These are phyloP conservation scores for Cynaeus angustus DNA, from an alignment of 2,888 invertebrate genomes.

Conservation along the genomic window DNA sequence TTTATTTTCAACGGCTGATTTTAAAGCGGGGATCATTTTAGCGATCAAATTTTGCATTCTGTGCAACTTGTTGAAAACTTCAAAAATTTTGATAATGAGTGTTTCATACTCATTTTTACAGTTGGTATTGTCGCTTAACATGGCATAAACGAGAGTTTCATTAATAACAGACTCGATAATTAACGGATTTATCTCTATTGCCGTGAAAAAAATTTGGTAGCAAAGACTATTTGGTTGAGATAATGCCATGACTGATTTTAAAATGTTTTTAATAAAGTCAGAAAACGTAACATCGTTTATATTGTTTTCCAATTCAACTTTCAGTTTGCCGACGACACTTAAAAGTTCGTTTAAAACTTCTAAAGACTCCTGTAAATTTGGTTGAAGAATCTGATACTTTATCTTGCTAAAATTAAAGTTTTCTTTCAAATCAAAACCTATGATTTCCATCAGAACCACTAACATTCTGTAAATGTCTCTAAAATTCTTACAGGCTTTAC, in stretches of 20 bases:
- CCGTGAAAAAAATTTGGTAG: slow-evolving; percentile 62
- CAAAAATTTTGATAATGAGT: slow-evolving; percentile 63
- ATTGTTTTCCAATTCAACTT: slow-evolving; percentile 54
- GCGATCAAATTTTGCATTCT: slow-evolving; percentile 66
- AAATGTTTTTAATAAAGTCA: slow-evolving; percentile 62
- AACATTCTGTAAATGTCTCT: slow-evolving; percentile 60
- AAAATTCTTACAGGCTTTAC: slow-evolving; percentile 56
- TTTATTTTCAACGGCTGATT: slow-evolving; percentile 51
- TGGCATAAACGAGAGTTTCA: slow-evolving; percentile 61
- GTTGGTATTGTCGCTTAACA: slow-evolving; percentile 58
- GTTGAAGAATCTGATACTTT: slow-evolving; percentile 38
- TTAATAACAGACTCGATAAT: slow-evolving; percentile 62
- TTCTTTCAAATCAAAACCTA: slow-evolving; percentile 62
- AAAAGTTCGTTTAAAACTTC: slow-evolving; percentile 57
- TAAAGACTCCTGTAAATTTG: slow-evolving; percentile 57
- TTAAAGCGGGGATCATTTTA: slow-evolving; percentile 63
- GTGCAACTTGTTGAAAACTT: slow-evolving; percentile 67
- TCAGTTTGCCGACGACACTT: slow-evolving; percentile 54
- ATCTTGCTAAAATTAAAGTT: slow-evolving; percentile 54
- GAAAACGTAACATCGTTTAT: slow-evolving; percentile 60
- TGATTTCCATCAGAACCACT: slow-evolving; percentile 58
- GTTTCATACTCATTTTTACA: slow-evolving; percentile 58
- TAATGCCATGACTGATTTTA: slow-evolving; percentile 59
- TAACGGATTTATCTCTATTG: slow-evolving; percentile 65
- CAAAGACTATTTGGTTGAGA: slow-evolving; percentile 57